phyloP scores from a whole-genome alignment of 2,797 vertebrate species.

The Phaenicophaeus curvirostris region DNA sequence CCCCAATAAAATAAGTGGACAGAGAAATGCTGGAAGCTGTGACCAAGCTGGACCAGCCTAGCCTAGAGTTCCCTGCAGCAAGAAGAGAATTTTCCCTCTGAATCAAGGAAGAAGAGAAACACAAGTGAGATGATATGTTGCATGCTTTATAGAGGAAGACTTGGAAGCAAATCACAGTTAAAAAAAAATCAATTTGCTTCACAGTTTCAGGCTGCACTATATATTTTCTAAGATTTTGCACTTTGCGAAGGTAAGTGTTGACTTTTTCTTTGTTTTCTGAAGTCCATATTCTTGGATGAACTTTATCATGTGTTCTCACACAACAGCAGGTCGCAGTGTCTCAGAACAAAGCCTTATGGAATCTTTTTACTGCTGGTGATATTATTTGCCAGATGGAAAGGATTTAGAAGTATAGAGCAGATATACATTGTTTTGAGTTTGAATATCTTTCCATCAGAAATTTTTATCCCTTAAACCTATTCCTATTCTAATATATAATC shows the following conservation, averaged over 20 bases:
- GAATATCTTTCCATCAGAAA: neutral
- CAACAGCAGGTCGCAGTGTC: neutral
- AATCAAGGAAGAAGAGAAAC: neutral
- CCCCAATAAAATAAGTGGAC: neutral
- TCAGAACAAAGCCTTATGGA: neutral
- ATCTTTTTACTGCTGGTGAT: neutral
- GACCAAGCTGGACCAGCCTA: neutral
- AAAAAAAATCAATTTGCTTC: neutral
- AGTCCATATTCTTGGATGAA: neutral
- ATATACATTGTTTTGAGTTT: neutral
- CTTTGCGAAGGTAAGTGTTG: neutral
- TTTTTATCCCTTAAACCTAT: neutral
- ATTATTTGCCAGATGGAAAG: constrained; percentile 5
- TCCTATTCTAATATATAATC: neutral
- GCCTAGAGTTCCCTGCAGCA: neutral
- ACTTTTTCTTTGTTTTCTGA: neutral
- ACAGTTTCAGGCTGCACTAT: fast-evolving
- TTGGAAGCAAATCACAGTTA: neutral
- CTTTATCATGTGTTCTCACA: neutral
- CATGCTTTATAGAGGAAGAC: neutral
- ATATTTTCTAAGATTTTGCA: neutral
- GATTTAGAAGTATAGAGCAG: constrained; percentile 10
- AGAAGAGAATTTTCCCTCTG: neutral
- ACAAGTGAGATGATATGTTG: neutral
- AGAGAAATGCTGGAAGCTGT: neutral